Conservation (phyloP, 2,888 invertebrate genomes). For the Athalia cordata region DNA sequence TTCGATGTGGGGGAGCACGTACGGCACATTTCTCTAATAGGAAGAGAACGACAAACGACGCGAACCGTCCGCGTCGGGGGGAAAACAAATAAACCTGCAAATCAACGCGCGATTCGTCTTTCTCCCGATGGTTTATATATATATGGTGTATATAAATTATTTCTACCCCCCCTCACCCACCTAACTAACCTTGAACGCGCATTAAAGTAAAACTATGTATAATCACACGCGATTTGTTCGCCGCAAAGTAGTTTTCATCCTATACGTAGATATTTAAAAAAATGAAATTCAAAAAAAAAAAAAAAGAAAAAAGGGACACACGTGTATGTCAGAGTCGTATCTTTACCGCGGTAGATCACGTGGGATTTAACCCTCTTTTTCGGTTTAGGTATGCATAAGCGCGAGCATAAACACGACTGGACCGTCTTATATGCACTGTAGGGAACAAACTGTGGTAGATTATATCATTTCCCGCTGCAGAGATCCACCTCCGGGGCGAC, state of each 20-base stretch:
- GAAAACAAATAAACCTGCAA: too few relatives aligned
- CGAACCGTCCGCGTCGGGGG: not conserved
- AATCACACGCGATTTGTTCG: too few relatives aligned
- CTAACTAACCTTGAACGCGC: too few relatives aligned
- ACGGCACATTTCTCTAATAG: constrained; percentile 28
- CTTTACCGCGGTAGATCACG: constrained; percentile 51
- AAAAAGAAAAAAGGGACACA: too few relatives aligned
- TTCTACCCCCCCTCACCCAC: too few relatives aligned
- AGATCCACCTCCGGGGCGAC: constrained; percentile 68
- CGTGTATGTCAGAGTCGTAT: constrained; percentile 49
- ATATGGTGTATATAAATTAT: too few relatives aligned
- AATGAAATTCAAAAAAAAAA: too few relatives aligned
- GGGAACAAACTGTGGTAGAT: constrained; percentile 69
- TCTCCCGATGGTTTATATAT: too few relatives aligned
- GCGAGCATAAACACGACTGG: constrained; percentile 64
- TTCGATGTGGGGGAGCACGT: constrained; percentile 44
- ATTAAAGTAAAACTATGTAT: too few relatives aligned
- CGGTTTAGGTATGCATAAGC: constrained; percentile 66
- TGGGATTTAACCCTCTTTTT: constrained; percentile 21
- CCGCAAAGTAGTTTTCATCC: too few relatives aligned
- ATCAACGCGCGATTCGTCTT: too few relatives aligned
- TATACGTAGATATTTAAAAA: too few relatives aligned
- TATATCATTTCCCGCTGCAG: constrained; percentile 61
- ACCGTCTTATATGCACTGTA: constrained; percentile 53
- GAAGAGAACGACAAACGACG: not conserved